These are phyloP conservation scores for Chymomyza costata DNA, from an alignment of 1,140 invertebrate genomes.

Conservation along the genomic window DNA sequence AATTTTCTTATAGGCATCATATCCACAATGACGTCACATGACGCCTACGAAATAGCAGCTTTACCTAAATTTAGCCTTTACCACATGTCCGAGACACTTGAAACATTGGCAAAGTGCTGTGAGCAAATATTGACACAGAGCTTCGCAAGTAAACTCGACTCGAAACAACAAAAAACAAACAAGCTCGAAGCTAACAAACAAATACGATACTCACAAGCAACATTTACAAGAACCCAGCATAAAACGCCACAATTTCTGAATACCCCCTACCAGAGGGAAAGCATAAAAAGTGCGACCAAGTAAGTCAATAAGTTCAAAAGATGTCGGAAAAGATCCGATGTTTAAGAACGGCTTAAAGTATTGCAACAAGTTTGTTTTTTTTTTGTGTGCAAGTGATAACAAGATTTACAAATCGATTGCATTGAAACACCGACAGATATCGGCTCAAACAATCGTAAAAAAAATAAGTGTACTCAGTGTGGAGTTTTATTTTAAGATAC, in stretches of 20 bases:
- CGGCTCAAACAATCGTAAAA: too few relatives aligned
- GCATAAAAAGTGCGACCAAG: slow-evolving; percentile 41
- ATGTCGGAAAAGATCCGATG: slow-evolving; percentile 41
- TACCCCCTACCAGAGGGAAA: too few relatives aligned
- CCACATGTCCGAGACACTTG: slow-evolving; percentile 47
- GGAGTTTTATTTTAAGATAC: too few relatives aligned
- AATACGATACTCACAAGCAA: slow-evolving; percentile 10
- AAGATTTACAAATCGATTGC: slow-evolving; percentile 71
- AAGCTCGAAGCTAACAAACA: slow-evolving; percentile 5
- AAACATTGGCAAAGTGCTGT: slow-evolving; percentile 69
- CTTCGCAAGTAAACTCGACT: slow-evolving; percentile 71
- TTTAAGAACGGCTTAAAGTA: slow-evolving; percentile 58
- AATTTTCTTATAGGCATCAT: too few relatives aligned
- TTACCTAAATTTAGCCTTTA: too few relatives aligned
- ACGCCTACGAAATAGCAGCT: too few relatives aligned
- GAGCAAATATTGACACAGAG: slow-evolving; percentile 63
- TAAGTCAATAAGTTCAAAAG: slow-evolving; percentile 47
- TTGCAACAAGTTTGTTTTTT: slow-evolving; percentile 6
- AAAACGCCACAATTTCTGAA: slow-evolving; percentile 33
- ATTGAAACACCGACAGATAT: slow-evolving; percentile 35
- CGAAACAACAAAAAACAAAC: slow-evolving; percentile 64
- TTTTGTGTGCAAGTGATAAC: slow-evolving; percentile 55
- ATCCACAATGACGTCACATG: too few relatives aligned
- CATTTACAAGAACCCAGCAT: slow-evolving; percentile 21
- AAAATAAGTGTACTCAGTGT: too few relatives aligned